phyloP scores from a whole-genome alignment of 2,113 vertebrate genomes.

The Thinocorus orbignyianus region DNA sequence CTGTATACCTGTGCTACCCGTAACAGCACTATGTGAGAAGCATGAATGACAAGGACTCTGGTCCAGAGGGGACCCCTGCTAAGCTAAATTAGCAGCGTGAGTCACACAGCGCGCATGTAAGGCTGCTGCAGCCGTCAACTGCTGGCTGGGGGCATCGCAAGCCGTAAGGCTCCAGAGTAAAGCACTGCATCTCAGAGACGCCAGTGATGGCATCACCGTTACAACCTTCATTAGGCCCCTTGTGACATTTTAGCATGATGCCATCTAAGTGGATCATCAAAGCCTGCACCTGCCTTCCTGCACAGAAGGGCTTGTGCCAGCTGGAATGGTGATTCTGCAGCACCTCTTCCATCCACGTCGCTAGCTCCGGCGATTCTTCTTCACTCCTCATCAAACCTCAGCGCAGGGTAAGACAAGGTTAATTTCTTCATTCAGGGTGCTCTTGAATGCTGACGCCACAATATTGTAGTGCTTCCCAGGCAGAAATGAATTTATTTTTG shows the following conservation, averaged over 20 bases:
- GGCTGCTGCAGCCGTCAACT: not conserved
- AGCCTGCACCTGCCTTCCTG: not conserved
- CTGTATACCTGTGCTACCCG: accelerated
- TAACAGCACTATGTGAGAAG: not conserved
- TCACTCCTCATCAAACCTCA: not conserved
- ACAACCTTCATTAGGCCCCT: not conserved
- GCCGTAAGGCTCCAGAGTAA: not conserved
- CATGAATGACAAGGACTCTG: not conserved
- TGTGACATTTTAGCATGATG: not conserved
- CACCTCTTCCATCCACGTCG: not conserved
- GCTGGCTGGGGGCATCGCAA: not conserved
- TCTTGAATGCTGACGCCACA: not conserved
- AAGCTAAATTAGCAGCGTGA: not conserved
- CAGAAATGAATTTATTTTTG: not conserved
- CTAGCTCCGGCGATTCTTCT: not conserved
- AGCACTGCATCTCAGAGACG: not conserved
- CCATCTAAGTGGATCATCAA: not conserved
- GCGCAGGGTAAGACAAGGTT: not conserved
- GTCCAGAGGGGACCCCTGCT: not conserved
- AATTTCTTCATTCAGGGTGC: not conserved
- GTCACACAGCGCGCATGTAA: not conserved
- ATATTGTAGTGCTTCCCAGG: not conserved
- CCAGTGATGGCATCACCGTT: not conserved
- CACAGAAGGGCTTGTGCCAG: not conserved
- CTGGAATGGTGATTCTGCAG: not conserved